Conservation (phyloP, 2,797 vertebrate species). For the Ctenosaura bakeri region DNA sequence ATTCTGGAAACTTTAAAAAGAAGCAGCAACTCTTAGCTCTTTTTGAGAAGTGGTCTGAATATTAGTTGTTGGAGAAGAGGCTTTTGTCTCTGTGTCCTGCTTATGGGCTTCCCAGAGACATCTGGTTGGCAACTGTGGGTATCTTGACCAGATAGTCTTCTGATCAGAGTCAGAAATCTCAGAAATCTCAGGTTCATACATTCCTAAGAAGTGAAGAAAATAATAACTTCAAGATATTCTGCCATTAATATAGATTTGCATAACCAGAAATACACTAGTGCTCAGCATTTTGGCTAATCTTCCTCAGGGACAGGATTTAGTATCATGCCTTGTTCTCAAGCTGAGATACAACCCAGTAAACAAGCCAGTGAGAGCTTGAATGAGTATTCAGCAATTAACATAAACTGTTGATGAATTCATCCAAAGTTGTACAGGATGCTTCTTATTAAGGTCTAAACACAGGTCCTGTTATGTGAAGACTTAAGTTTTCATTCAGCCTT, state of each 20-base stretch:
- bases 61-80: background rate
- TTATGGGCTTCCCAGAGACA: background rate
- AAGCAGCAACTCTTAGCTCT: too few relatives aligned
- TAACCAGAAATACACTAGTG: constrained; percentile 11
- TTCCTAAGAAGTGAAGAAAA: background rate
- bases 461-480: background rate
- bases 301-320: background rate
- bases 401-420: background rate
- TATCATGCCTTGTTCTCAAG: constrained; percentile 4
- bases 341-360: background rate
- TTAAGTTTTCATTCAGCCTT: background rate
- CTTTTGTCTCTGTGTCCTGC: background rate
- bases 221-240: background rate
- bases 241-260: background rate
- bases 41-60: background rate
- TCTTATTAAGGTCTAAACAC: background rate
- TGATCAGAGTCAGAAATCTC: background rate
- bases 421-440: background rate
- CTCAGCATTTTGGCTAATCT: constrained; percentile 17
- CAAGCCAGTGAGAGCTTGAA: background rate
- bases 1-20: too few relatives aligned
- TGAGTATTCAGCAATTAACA: background rate
- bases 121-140: background rate
- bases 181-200: too few relatives aligned
- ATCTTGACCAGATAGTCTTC: background rate